A percentile compares a stretch with the other conserved stretches of the same genome.
phyloP scores from a whole-genome alignment of 2,888 invertebrate species.

The Himalopsyche japonica region DNA sequence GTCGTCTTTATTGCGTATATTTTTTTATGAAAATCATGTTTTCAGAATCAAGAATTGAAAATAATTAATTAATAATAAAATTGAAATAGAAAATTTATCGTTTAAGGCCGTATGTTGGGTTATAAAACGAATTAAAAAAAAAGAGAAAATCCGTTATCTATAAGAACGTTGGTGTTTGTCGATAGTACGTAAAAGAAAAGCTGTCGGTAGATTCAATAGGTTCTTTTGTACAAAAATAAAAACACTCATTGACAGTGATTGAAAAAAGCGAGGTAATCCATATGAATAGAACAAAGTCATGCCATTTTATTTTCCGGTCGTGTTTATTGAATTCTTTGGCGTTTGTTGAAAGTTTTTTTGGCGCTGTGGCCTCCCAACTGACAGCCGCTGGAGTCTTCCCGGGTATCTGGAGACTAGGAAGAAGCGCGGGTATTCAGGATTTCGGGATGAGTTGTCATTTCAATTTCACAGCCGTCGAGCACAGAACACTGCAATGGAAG shows the following conservation, averaged over 20 bases:
- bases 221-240: neutral
- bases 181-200: neutral
- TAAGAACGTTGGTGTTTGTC: too few species aligned
- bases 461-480: constrained; percentile 26
- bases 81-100: too few species aligned
- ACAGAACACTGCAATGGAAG: neutral
- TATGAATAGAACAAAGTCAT: neutral
- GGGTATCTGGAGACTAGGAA: neutral
- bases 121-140: too few species aligned
- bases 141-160: too few species aligned
- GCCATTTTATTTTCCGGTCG: neutral
- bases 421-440: neutral
- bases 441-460: constrained; percentile 24
- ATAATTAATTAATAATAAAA: too few species aligned
- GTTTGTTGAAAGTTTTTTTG: neutral
- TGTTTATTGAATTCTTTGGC: neutral
- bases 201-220: neutral
- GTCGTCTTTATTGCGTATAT: too few species aligned
- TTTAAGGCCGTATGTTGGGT: too few species aligned
- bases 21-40: too few species aligned
- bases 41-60: too few species aligned
- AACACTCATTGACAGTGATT: neutral
- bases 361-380: neutral
- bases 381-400: neutral
- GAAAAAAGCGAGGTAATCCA: neutral